Base-by-base conservation (phyloP, 2,888 invertebrate genomes). In the Carabus problematicus region DNA sequence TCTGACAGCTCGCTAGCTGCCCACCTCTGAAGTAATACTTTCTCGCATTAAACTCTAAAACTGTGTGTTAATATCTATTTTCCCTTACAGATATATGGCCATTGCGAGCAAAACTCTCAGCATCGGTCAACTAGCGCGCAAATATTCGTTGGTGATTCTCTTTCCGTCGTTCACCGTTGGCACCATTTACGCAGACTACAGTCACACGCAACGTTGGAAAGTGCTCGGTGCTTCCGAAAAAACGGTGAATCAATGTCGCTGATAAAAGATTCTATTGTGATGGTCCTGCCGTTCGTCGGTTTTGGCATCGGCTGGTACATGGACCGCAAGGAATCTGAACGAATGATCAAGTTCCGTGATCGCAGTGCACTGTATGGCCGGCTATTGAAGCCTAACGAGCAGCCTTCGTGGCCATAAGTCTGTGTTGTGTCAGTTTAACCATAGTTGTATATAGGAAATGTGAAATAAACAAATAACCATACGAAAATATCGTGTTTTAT, bases 311-410 rank as follows among this genome's bases (percentile, higher is more conserved):
- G 93, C 0, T 83, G 84, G 75, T 89, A 80, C 73, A 74, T 93
- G 64, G 92, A 93, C 77, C 81, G 82, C 4, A 83, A 86, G 74
- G 93, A 94, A 82, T 90, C 90, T 0, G 84, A 89, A 70, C 85
- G 93, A 66, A 87, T 93, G 88, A 84, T 85, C 0, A 82, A 80
- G 73, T 95, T 89, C 79, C 85, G 94, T 70, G 94, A 95, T 78
- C 93, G 91, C 79, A 93, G 93, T 76, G 87, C 89, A 59, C 81
- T 95, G 45, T 95, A 89, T 78, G 92, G 91, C 18, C 85, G 90
- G 70, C 82, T 78, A 47, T 82, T 88, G 1, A 87, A 88, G 74
- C 85, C 87, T 72, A 91, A 88, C 7, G 89, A 90, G 71, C 78
- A 84, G 74, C 94, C 93, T 68, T 87, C 91, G 9, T 94, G 94